Evolutionary conservation across 2,113 vertebrate species (phyloP).

Genomic region (Lagopus leucura): DNA sequence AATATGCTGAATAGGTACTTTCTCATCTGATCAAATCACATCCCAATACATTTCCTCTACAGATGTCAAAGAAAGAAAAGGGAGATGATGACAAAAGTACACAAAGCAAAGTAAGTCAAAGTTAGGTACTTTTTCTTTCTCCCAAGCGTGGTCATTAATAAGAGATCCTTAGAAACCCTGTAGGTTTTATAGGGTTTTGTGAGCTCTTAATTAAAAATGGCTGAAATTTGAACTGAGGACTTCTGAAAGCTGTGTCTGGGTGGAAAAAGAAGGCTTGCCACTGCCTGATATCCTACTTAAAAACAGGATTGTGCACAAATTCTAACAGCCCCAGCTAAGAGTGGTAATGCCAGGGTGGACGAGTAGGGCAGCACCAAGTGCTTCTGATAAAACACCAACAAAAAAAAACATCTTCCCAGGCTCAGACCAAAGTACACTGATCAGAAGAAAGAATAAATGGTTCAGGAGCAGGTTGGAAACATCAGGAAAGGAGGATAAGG

Average conservation of each 20-base stretch:
- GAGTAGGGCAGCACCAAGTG: neutral
- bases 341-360: neutral
- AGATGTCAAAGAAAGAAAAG: slow-evolving; percentile 19
- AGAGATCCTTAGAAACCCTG: slow-evolving; percentile 38
- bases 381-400: neutral
- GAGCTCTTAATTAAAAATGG: slow-evolving; percentile 63
- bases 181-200: slow-evolving; percentile 24
- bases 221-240: slow-evolving; percentile 43
- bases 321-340: neutral
- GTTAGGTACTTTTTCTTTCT: neutral
- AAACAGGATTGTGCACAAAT: neutral
- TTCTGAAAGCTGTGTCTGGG: neutral
- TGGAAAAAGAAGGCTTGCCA: slow-evolving; percentile 23
- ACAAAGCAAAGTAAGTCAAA: slow-evolving; percentile 35
- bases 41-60: slow-evolving; percentile 32
- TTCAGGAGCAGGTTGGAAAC: neutral
- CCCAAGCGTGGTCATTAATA: slow-evolving; percentile 22
- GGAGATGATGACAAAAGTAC: slow-evolving; percentile 26
- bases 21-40: slow-evolving; percentile 2
- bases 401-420: neutral
- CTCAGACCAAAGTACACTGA: neutral
- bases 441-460: neutral
- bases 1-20: neutral
- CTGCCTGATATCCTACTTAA: slow-evolving; percentile 28
- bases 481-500: neutral